Base-by-base conservation (phyloP, 2,888 invertebrate species). In the Rotaria sp. region DNA sequence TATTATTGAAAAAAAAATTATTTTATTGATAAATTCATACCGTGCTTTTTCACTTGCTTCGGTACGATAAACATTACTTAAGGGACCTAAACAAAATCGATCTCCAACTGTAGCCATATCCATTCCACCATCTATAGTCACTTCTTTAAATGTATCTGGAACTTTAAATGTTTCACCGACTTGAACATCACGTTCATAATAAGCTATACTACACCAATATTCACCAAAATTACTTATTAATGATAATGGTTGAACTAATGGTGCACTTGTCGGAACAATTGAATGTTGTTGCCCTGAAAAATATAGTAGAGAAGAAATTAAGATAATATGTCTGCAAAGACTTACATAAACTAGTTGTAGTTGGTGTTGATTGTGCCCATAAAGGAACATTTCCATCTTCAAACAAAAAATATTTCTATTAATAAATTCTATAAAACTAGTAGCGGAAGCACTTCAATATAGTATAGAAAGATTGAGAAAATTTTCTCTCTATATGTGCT, bases 191-290 rank as follows among this genome's bases (percentile, higher is more conserved):
- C 98, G 92, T 92, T 99, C 99, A 91, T 98, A 99, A 92, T 99
- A 99, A 0, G 97, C 96, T 85, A 99, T 96, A 0, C 97, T 97
- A 91, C 99, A 99, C 99, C 99, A 99, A 91, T 96, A 96, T 90
- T 98, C 97, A 0, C 80, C 80, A 26, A 80, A n/a, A 80, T 45
- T 80, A 41, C 15, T 80, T 45, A 80, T 45, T 45, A 80, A 80
- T 80, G 80, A 26, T 45, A 80, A 24, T 3, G 41, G 26, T 41
- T 4, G n/a, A 41, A 45, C 21, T n/a, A 45, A n/a, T 26, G 80
- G 80, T 45, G n/a, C 26, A 41, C 41, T 41, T 4, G 80, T 45
- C 3, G 45, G n/a, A 80, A 45, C 45, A 41, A 45, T 3, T 11
- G 80, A 21, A 80, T 80, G 80, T 45, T 41, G 80, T 80, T 80